Conservation (phyloP, 2,888 invertebrate species). For the Uloborus plumipes region DNA sequence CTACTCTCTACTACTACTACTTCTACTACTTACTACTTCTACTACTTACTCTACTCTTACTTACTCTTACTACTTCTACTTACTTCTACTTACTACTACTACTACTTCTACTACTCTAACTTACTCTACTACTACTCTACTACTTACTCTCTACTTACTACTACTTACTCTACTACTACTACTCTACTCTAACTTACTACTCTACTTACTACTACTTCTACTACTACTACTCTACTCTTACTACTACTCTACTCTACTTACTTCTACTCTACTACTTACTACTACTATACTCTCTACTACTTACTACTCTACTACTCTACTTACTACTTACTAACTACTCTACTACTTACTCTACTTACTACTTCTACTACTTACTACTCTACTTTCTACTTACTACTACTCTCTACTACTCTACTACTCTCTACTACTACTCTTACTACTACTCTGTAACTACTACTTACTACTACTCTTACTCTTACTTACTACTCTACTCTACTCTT, state of each 20-base stretch:
- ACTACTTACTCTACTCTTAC: background rate
- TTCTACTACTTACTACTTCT: background rate
- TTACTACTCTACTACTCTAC: background rate
- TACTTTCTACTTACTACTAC: too few relatives aligned
- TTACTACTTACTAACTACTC: background rate
- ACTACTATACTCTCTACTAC: background rate
- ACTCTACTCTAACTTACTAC: background rate
- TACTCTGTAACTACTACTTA: too few relatives aligned
- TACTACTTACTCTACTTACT: too few relatives aligned
- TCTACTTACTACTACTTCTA: background rate
- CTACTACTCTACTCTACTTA: background rate
- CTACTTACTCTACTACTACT: background rate
- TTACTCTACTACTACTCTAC: background rate
- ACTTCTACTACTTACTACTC: too few relatives aligned
- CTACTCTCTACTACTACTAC: background rate
- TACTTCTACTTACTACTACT: background rate
- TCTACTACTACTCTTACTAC: too few relatives aligned
- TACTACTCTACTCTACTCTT: background rate
- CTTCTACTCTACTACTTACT: background rate
- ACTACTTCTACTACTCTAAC: background rate
- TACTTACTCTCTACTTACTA: conserved; percentile 1
- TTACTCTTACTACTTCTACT: background rate
- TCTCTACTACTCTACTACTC: too few relatives aligned
- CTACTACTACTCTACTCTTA: background rate
- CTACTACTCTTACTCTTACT: background rate